These are phyloP conservation scores for Hirudinaria manillensis DNA, from an alignment of 2,888 invertebrate species.

Conservation along the genomic window DNA sequence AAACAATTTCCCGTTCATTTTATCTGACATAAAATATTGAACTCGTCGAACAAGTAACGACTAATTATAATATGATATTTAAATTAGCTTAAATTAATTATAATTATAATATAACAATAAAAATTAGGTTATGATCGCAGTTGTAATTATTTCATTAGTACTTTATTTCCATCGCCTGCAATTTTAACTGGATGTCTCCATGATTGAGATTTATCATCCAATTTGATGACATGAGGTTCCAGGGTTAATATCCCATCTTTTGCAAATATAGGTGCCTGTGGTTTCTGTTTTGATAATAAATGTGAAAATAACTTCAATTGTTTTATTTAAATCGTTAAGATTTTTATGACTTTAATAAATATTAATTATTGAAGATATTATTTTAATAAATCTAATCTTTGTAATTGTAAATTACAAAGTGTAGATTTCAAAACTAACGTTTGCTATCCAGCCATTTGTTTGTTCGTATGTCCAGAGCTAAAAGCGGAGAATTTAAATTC, in stretches of 20 bases:
- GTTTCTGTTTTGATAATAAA: slow-evolving; percentile 17
- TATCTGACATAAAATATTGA: no score
- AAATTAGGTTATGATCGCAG: no score
- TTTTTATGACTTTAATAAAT: background rate
- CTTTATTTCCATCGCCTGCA: no score
- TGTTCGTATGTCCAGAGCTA: slow-evolving; percentile 2
- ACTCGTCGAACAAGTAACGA: no score
- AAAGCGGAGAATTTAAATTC: slow-evolving; percentile 1
- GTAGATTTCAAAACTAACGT: slow-evolving; percentile 16
- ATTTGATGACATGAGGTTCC: slow-evolving; percentile 41
- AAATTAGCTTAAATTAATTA: no score
- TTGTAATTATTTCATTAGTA: no score
- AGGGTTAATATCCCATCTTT: slow-evolving; percentile 38
- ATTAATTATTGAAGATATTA: background rate
- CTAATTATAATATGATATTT: no score
- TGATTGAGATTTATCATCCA: background rate
- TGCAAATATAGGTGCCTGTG: slow-evolving; percentile 1
- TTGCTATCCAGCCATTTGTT: slow-evolving; percentile 30
- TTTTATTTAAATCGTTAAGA: background rate
- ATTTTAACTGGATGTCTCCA: slow-evolving; percentile 5
- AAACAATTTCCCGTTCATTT: no score
- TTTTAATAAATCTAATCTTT: no score
- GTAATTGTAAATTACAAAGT: no score
- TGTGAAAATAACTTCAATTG: background rate
- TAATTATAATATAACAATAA: no score